A percentile compares a stretch with the other conserved stretches of the same genome.
Conservation (phyloP, 2,113 vertebrate genomes). For the Ranitomeya variabilis region DNA sequence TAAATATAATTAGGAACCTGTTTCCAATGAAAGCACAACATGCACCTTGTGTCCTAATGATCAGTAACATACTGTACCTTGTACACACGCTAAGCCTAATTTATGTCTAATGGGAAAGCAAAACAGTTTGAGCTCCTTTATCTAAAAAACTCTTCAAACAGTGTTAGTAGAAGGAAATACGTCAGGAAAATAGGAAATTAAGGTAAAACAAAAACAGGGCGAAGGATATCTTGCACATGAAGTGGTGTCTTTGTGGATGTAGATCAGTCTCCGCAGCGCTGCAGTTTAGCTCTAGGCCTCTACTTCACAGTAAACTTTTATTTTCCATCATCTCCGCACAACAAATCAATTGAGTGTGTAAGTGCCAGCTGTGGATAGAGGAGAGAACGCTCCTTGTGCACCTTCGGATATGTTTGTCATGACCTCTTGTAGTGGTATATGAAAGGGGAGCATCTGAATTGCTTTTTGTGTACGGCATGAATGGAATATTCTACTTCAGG, state of each 20-base stretch:
- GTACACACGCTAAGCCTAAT: conserved; percentile 3
- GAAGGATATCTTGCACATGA: conserved; percentile 68
- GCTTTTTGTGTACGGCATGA: conserved; percentile 35
- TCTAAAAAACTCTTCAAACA: conserved; percentile 61
- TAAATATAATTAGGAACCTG: neutral
- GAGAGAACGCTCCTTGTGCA: conserved; percentile 67
- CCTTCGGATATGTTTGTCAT: conserved; percentile 45
- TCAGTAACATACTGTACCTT: conserved; percentile 13
- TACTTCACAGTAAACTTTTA: conserved; percentile 62
- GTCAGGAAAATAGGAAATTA: conserved; percentile 76
- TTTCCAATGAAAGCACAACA: conserved; percentile 26
- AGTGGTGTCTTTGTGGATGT: conserved; percentile 66
- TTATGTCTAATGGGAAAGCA: conserved; percentile 48
- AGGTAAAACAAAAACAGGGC: conserved; percentile 65
- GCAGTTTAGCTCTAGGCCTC: conserved; percentile 60
- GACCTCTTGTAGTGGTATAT: conserved; percentile 40
- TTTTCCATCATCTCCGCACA: conserved; percentile 66
- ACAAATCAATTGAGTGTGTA: conserved; percentile 74
- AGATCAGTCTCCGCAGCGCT: conserved; percentile 62
- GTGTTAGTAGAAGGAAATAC: conserved; percentile 73
- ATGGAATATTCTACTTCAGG: conserved; percentile 21
- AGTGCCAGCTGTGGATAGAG: conserved; percentile 58
- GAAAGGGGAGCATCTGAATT: conserved; percentile 26
- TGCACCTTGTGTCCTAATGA: conserved; percentile 8
- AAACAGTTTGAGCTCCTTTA: conserved; percentile 61